phyloP scores from a whole-genome alignment of 2,113 vertebrate species.

The Choloepus hoffmanni region DNA sequence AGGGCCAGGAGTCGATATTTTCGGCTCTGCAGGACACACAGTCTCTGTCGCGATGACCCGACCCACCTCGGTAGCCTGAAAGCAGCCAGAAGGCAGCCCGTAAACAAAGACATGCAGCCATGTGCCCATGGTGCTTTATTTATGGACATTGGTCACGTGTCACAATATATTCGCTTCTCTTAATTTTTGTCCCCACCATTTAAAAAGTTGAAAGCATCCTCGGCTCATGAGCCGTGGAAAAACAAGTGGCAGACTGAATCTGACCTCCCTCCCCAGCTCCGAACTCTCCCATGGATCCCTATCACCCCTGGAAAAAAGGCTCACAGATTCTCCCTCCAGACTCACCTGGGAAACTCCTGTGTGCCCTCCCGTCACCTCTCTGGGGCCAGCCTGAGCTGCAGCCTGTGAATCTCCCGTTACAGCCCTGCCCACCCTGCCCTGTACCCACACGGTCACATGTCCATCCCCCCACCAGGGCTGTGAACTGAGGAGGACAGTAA shows the following conservation, averaged over 20 bases:
- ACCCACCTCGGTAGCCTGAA: background rate
- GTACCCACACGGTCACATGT: too few relatives aligned
- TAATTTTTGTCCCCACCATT: background rate
- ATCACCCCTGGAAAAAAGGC: background rate
- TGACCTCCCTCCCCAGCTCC: too few relatives aligned
- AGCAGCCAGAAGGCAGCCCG: background rate
- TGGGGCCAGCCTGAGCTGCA: background rate
- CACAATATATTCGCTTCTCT: background rate
- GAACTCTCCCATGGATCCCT: background rate
- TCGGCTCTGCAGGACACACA: background rate
- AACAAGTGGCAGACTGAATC: background rate
- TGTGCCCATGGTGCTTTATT: background rate
- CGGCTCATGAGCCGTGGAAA: background rate
- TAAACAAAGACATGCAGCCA: fast-evolving
- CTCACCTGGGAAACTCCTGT: background rate
- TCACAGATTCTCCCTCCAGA: background rate
- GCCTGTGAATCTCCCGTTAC: background rate
- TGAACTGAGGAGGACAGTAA: too few relatives aligned
- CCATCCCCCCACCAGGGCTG: fast-evolving
- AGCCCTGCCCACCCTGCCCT: background rate
- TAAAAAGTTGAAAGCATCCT: background rate
- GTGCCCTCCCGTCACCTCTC: background rate
- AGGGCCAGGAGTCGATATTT: background rate
- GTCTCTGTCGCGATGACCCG: background rate
- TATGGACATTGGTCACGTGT: too few relatives aligned